Conservation (phyloP, 2,113 vertebrate genomes). For the Nycticorax nycticorax region DNA sequence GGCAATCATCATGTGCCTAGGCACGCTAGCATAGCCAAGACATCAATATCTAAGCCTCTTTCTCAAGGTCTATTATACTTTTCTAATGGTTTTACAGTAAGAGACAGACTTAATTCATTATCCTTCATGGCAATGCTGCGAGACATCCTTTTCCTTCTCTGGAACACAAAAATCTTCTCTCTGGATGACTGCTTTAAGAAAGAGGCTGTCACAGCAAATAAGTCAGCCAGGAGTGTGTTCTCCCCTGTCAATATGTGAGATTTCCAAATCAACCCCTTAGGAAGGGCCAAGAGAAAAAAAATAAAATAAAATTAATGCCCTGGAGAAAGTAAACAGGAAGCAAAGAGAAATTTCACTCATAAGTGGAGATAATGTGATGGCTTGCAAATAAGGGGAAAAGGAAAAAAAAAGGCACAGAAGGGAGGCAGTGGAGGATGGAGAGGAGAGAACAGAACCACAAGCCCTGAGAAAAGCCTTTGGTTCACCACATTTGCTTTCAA, state of each 20-base stretch:
- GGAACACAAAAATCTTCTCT: constrained; percentile 43
- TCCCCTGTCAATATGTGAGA: constrained; percentile 19
- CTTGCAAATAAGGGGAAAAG: not conserved
- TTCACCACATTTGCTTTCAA: constrained; percentile 3
- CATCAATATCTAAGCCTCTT: constrained; percentile 45
- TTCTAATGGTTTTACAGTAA: constrained; percentile 74
- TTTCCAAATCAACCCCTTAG: constrained; percentile 50
- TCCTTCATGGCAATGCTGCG: constrained; percentile 56
- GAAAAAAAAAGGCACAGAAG: not conserved
- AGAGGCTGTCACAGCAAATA: constrained; percentile 13
- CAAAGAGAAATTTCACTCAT: not conserved
- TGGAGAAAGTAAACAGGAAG: not conserved
- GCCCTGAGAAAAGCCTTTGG: not conserved
- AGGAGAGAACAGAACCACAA: not conserved
- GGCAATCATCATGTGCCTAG: not conserved
- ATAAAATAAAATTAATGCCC: not conserved
- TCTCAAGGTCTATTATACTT: constrained; percentile 71
- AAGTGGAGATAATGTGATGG: not conserved
- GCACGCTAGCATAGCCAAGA: not conserved
- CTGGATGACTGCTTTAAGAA: constrained; percentile 32
- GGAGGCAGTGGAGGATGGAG: not conserved
- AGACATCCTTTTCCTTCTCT: constrained; percentile 66
- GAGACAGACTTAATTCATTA: constrained; percentile 77
- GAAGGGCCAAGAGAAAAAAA: not conserved
- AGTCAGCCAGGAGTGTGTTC: not conserved